Evolutionary conservation across 2,888 invertebrate species (phyloP).

Genomic region (Dryomyza anilis): DNA sequence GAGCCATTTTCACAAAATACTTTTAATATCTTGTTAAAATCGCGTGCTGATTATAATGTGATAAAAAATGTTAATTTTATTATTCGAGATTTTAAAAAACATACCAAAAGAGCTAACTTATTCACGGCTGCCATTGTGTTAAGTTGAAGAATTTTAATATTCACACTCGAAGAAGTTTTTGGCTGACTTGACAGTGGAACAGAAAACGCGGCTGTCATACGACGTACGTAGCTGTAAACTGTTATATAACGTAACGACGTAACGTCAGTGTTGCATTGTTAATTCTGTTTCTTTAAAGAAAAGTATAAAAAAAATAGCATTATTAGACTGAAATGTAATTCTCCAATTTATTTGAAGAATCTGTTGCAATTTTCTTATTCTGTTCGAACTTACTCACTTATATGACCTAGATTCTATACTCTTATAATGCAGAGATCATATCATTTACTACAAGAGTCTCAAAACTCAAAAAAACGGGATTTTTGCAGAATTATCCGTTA

Average conservation of each 20-base stretch:
- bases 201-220: too few relatives aligned
- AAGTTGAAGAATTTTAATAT: conserved; percentile 12
- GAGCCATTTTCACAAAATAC: too few relatives aligned
- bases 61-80: background rate
- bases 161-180: conserved; percentile 1
- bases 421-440: too few relatives aligned
- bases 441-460: too few relatives aligned
- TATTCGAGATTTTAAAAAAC: conserved; percentile 24
- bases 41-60: background rate
- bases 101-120: conserved; percentile 57
- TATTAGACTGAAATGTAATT: background rate
- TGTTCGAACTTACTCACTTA: too few relatives aligned
- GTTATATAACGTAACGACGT: background rate
- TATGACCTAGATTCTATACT: too few relatives aligned
- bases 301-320: background rate
- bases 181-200: background rate
- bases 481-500: too few relatives aligned
- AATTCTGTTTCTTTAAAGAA: background rate
- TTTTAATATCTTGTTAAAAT: background rate
- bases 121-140: conserved; percentile 54
- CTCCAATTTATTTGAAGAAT: background rate
- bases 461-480: too few relatives aligned
- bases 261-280: too few relatives aligned
- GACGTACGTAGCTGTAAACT: too few relatives aligned
- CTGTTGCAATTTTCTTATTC: conserved; percentile 1